Base-by-base conservation (phyloP, 2,888 invertebrate genomes). In the Aporophyla lueneburgensis region DNA sequence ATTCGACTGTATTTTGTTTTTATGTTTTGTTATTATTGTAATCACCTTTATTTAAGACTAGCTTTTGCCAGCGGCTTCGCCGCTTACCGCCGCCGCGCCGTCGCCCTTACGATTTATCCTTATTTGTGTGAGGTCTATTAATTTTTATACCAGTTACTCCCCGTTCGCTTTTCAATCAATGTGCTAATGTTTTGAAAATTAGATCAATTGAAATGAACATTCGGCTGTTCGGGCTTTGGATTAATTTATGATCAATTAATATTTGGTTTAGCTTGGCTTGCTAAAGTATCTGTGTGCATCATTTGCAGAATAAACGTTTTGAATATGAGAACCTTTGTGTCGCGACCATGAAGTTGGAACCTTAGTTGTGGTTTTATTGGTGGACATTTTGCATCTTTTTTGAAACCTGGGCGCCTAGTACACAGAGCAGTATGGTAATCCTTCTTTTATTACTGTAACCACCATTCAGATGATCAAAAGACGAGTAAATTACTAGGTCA, bases 141-240 rank as follows among this genome's bases (percentile, higher is more conserved):
- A 2, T 33, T 33, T 33, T 33, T 33, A 33, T 33, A 33, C 3
- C 3, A 33, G 33, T 33, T 33, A 33, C 33, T 33, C 1, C 33
- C 33, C 53, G 24, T 40, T 65, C 46, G 56, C 7, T 77, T 65
- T 78, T 71, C 58, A 78, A 77, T 78, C 63, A 78, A 65, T 77
- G 63, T 78, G 77, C 77, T 65, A 77, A 77, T 78, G 43, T 72
- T 78, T 72, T 77, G 78, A 78, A 78, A 59, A 59, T 77, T 51
- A 24, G 24, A 71, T 78, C 63, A 70, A 63, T 77, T 71, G 46
- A 77, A 77, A 65, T 78, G 71, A 77, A 77, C 77, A 77, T 78
- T 71, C 58, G 33, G 9, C 14, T 71, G 77, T 14, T 63, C 63
- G 56, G 62, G 77, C 10, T 58, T 58, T 46, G 21, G 46, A 65